A percentile compares a stretch with the other conserved stretches of the same genome.
phyloP scores from a whole-genome alignment of 2,797 vertebrate genomes.

The Cephalopachus bancanus region DNA sequence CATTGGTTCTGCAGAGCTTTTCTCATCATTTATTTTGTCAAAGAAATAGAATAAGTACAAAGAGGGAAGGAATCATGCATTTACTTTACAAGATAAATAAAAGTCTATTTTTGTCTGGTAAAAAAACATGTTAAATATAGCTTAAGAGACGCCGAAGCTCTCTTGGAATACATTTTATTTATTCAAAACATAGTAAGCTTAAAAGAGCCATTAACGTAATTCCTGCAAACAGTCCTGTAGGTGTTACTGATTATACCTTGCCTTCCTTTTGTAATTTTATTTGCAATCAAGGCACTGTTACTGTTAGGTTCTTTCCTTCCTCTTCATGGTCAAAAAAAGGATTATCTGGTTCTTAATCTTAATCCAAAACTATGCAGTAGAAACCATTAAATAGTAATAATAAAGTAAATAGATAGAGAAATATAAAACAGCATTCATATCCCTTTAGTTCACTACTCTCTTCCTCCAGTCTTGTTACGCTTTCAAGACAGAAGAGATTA shows the following conservation, averaged over 20 bases:
- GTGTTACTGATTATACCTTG: neutral
- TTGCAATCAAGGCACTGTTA: neutral
- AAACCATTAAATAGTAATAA: neutral
- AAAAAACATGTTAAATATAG: slow-evolving; percentile 82
- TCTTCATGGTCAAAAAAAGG: neutral
- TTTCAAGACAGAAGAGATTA: slow-evolving; percentile 12
- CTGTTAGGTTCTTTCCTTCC: neutral
- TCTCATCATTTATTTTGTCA: slow-evolving; percentile 75
- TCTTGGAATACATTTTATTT: slow-evolving; percentile 60
- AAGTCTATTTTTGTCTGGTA: slow-evolving; percentile 77
- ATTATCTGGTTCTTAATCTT: neutral
- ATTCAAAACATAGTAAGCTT: slow-evolving; percentile 62
- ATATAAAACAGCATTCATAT: neutral
- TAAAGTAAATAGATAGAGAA: neutral
- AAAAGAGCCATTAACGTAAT: slow-evolving; percentile 58
- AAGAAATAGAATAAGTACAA: slow-evolving; percentile 74
- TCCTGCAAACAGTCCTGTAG: neutral
- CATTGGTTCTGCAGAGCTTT: slow-evolving; percentile 26
- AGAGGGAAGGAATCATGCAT: slow-evolving; percentile 56
- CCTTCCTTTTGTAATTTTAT: slow-evolving; percentile 40
- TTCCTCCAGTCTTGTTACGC: neutral
- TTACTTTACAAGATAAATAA: slow-evolving; percentile 79
- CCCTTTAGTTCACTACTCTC: slow-evolving; percentile 1
- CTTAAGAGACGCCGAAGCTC: slow-evolving; percentile 71
- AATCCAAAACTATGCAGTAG: neutral